Evolutionary conservation across 2,888 invertebrate genomes (phyloP).

Genomic region (Drosophila affinis): DNA sequence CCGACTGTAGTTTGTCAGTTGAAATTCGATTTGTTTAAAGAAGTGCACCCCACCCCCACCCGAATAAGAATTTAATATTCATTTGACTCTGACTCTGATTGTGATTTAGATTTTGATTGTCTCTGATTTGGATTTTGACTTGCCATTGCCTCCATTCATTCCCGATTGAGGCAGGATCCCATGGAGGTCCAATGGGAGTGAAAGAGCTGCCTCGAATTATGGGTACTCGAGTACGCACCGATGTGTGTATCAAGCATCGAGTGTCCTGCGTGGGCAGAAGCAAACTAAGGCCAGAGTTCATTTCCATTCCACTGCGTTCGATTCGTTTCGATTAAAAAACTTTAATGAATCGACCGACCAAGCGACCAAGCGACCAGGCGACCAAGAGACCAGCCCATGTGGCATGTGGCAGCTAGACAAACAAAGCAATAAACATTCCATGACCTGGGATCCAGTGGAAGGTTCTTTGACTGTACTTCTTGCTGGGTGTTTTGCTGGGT

Average conservation of each 20-base stretch:
- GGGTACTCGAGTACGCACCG: too few species aligned
- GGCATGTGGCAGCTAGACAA: slow-evolving; percentile 19
- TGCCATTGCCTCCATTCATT: slow-evolving; percentile 1
- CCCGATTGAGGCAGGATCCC: too few species aligned
- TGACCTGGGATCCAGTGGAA: not conserved
- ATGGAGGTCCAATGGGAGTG: not conserved
- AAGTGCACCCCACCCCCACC: not conserved
- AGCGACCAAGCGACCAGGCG: too few species aligned
- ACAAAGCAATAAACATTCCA: slow-evolving; percentile 46
- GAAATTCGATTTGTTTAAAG: slow-evolving; percentile 6
- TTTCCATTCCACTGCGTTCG: slow-evolving; percentile 26
- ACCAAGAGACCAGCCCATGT: not conserved
- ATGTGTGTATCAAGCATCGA: too few species aligned
- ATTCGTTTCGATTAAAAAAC: slow-evolving; percentile 37
- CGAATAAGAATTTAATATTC: slow-evolving; percentile 24
- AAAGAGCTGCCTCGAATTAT: not conserved
- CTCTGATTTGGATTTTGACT: slow-evolving; percentile 1
- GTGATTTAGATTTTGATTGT: not conserved
- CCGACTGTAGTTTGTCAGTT: slow-evolving; percentile 8
- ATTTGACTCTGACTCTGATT: slow-evolving; percentile 7
- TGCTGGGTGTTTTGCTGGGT: too few species aligned
- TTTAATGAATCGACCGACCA: slow-evolving; percentile 23
- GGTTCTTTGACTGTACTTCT: not conserved
- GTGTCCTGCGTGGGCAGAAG: too few species aligned
- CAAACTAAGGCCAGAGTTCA: slow-evolving; percentile 1